Base-by-base conservation (phyloP, 2,888 invertebrate species). In the Hyposoter dolosus region DNA sequence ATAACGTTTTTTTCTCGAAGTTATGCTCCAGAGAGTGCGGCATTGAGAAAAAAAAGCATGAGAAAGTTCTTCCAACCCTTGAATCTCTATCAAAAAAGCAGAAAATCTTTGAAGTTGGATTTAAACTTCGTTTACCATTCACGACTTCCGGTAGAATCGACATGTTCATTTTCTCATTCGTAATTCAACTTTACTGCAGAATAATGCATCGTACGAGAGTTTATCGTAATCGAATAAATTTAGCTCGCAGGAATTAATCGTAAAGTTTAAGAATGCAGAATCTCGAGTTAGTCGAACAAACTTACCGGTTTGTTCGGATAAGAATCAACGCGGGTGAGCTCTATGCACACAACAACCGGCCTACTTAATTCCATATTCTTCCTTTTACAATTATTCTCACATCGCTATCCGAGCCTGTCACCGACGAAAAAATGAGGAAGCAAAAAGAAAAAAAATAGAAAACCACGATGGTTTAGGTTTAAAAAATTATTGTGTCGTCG, bases 301-400 rank as follows among this genome's bases (percentile, higher is more conserved):
- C 84, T 77, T 81, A 76, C 77, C 19, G 84, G 77, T 82, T 82
- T 28, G 72, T n/a, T 50, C 74, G 84, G 74, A 40, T 40, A 40
- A 40, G 40, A 40, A 40, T 40, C 7, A 10, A 40, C 40, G 40
- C 40, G 40, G 10, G 40, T 10, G 50, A 82, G 68, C 45, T 68
- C 77, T 23, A 40, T 68, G 77, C 77, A 82, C 82, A 77, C 77
- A 68, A 56, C 78, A 47, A 82, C 68, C 84, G 82, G 82, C 84
- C 84, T 85, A 85, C 82, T 85, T 68, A 77, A 77, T 81, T 65
- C 71, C 68, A 47, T 69, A 72, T 78, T n/a, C 65, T 81, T 53
- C 78, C 68, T 78, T 60, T 75, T 75, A 47, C 45, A 5, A n/a
- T 32, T 50, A n/a, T 32, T 50, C 40, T 68, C 40, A 47, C 35